Evolutionary conservation across 2,888 invertebrate species (phyloP).

Genomic region (Dusona sp.): DNA sequence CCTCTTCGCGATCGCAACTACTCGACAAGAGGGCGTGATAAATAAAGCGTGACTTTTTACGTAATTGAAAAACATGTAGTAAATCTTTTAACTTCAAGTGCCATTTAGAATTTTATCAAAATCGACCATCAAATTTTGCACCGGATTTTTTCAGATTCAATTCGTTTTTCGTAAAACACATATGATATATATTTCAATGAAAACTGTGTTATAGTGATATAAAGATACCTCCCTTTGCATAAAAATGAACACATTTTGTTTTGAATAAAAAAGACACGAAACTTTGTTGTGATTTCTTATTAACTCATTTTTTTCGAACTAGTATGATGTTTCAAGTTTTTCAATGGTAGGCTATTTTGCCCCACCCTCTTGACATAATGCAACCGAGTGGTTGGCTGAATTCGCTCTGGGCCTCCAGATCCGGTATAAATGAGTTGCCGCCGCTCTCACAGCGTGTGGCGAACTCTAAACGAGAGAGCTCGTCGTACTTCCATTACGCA

Average conservation of each 20-base stretch:
- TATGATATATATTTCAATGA: neutral
- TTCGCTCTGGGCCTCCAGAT: conserved; percentile 27
- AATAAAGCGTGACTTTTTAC: conserved; percentile 26
- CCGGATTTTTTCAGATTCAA: neutral
- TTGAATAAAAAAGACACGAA: neutral
- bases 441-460: conserved; percentile 42
- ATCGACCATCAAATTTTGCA: neutral
- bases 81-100: conserved; percentile 9
- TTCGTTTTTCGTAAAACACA: neutral
- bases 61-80: conserved; percentile 1
- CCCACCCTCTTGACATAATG: conserved; percentile 6
- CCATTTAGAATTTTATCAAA: neutral
- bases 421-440: conserved; percentile 34
- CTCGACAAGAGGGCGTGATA: conserved; percentile 32
- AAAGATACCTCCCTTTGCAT: neutral
- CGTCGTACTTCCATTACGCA: conserved; percentile 65
- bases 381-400: conserved; percentile 10
- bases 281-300: neutral
- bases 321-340: neutral
- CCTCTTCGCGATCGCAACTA: neutral
- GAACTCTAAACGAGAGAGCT: conserved; percentile 35
- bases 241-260: neutral
- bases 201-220: neutral
- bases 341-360: conserved; percentile 11
- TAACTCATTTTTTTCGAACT: neutral